Conservation (phyloP, 2,797 vertebrate species). For the Peromyscus attwateri region DNA sequence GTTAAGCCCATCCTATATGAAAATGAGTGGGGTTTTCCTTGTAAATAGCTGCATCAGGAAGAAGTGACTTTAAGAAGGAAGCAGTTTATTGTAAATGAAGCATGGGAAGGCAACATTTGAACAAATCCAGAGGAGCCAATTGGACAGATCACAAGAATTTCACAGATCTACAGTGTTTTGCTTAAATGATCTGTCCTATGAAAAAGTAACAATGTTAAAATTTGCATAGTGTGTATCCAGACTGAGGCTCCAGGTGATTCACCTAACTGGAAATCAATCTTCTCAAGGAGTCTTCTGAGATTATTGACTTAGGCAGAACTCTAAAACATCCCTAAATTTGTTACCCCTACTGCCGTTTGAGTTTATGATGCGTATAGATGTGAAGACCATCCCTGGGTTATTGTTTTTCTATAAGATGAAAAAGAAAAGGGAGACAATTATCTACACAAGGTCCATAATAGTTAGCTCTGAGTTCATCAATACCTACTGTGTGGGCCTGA, state of each 20-base stretch:
- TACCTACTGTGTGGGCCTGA: background rate
- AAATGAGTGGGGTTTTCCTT: background rate
- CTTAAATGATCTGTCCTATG: background rate
- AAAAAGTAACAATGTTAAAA: constrained; percentile 9
- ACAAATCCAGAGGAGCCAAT: background rate
- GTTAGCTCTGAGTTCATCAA: background rate
- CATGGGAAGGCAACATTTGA: background rate
- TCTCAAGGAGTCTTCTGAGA: background rate
- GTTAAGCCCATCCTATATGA: background rate
- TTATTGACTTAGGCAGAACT: background rate
- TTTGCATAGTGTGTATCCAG: background rate
- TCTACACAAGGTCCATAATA: background rate
- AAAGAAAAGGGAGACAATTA: background rate
- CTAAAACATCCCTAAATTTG: constrained; percentile 20
- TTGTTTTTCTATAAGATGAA: background rate
- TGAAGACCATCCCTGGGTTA: background rate
- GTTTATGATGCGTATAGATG: background rate
- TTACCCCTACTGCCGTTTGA: background rate
- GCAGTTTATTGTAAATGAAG: background rate
- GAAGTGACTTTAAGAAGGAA: background rate
- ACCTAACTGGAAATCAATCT: background rate
- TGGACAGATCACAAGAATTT: background rate
- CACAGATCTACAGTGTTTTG: background rate
- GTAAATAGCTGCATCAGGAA: constrained; percentile 7
- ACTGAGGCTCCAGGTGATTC: background rate